Base-by-base conservation (phyloP, 2,888 invertebrate genomes). In the Euplexia lucipara region DNA sequence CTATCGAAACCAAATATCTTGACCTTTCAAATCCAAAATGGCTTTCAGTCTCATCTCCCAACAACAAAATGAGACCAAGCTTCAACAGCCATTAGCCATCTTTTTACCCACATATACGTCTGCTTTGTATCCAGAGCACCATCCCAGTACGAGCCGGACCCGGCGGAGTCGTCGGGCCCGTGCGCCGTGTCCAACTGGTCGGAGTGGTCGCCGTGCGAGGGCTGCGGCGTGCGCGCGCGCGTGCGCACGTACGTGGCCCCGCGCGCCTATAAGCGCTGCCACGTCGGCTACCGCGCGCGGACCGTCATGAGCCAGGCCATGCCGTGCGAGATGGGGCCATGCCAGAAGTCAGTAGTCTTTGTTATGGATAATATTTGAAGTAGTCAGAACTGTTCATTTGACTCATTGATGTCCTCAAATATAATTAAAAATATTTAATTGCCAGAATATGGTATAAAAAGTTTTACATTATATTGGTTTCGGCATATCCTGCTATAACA, bases 121-220 rank as follows among this genome's bases (percentile, higher is more conserved):
- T 4, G 12, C 12, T 37, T 20, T 37, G 5, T n/a, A 10, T 37
- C 1, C 67, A 95, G 95, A 68, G 91, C 90, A 67, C 88, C 84
- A 71, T 94, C 91, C 64, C 96, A 91, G 70, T 95, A 90, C 83
- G 95, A 95, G 83, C 92, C 91, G n/a, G 95, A 95, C 4, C 95
- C 91, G 45, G 96, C 89, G 26, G 92, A 75, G 75, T 73, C 87
- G 12, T 75, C 86, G 14, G 91, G 92, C n/a, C 95, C 88, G 70
- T 98, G 98, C 85, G 97, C 97, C 0, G 92, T 98, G 58, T 96
- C 97, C 0, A 93, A 96, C 18, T 98, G 98, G 98, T 96, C 97
- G 1, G 96, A 96, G 37, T 98, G 98, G 98, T 97, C 97, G 0
- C 96, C 97, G 30, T 98, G 98, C 88, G 91, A 88, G 68, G 97